A percentile compares a stretch with the other conserved stretches of the same genome.
These are phyloP conservation scores for Eudasyphora cyanicolor DNA, from an alignment of 2,888 invertebrate genomes.

Conservation along the genomic window DNA sequence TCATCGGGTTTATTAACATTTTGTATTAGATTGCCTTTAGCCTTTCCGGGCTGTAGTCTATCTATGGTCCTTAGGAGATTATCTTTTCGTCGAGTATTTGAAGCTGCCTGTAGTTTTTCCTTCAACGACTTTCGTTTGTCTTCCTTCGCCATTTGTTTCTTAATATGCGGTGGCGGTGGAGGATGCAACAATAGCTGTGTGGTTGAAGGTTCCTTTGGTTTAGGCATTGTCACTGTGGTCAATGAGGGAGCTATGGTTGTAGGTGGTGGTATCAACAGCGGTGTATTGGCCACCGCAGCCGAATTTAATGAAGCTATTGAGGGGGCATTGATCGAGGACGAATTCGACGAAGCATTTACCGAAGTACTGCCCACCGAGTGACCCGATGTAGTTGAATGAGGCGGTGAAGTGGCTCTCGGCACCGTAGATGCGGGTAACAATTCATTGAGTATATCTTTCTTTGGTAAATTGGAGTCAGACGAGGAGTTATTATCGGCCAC, in stretches of 20 bases:
- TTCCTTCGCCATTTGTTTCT: conserved; percentile 79
- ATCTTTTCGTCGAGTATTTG: conserved; percentile 83
- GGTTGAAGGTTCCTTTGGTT: conserved; percentile 77
- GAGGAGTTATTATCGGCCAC: conserved; percentile 72
- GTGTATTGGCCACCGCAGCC: conserved; percentile 66
- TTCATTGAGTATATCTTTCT: conserved; percentile 71
- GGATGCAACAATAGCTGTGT: conserved; percentile 78
- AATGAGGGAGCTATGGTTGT: conserved; percentile 66
- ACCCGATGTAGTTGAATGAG: conserved; percentile 76
- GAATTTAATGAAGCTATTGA: conserved; percentile 69
- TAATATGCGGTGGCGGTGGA: conserved; percentile 79
- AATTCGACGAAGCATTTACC: conserved; percentile 75
- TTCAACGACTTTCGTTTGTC: conserved; percentile 79
- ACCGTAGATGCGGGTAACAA: conserved; percentile 71
- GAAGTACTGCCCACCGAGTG: conserved; percentile 78
- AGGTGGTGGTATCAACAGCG: conserved; percentile 66
- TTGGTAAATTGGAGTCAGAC: conserved; percentile 65
- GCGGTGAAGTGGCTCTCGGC: conserved; percentile 77
- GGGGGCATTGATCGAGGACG: conserved; percentile 69
- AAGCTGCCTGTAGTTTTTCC: conserved; percentile 78
- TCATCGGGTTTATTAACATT: conserved; percentile 85
- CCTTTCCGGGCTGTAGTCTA: conserved; percentile 91
- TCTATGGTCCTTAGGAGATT: conserved; percentile 89
- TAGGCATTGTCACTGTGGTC: conserved; percentile 68
- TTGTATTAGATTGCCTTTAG: conserved; percentile 91